Evolutionary conservation across 2,888 invertebrate species (phyloP), one percentile per base, ranked within the genome.

Genomic region (Acleris sparsana): DNA sequence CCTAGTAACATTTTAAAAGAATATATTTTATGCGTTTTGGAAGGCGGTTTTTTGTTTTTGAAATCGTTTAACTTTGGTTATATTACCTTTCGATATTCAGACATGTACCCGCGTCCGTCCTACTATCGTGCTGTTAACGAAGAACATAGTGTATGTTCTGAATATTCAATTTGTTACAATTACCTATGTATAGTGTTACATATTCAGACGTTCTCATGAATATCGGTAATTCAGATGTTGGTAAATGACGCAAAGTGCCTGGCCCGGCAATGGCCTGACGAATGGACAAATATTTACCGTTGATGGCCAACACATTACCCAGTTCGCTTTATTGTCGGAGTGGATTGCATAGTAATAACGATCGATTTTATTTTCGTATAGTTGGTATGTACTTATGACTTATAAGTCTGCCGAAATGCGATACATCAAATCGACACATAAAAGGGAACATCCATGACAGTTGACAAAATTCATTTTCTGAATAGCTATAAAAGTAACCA

Each of bases 221-320:
- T 49, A 65, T 49, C 39, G 60, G 67, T 63, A 70, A 70, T 70
- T 66, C 69, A 67, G 59, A 56, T 61, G 65, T 67, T 65, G 25
- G 61, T 59, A 53, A 39, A 68, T 77, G 75, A 80, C 78, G 78
- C 80, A 82, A 73, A 78, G 72, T 67, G 73, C 71, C 74, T 57
- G 57, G 67, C 64, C 58, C 75, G 73, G 74, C 74, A 76, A 78
- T 73, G 64, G 72, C 73, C 73, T 78, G 80, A 82, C 80, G 83
- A 82, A 84, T 80, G 78, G 74, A 77, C 85, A 85, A 89, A 89
- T 88, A 87, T 90, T 89, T 88, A 75, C 76, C 71, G 80, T 80
- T 88, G 87, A 88, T 88, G 83, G 81, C 56, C 55, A 72, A 79
- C 80, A 82, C 76, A 84, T 82, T 80, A 82, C 73, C 71, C 73